Conservation (phyloP, 2,888 invertebrate species). For the Pheosia tremula region DNA sequence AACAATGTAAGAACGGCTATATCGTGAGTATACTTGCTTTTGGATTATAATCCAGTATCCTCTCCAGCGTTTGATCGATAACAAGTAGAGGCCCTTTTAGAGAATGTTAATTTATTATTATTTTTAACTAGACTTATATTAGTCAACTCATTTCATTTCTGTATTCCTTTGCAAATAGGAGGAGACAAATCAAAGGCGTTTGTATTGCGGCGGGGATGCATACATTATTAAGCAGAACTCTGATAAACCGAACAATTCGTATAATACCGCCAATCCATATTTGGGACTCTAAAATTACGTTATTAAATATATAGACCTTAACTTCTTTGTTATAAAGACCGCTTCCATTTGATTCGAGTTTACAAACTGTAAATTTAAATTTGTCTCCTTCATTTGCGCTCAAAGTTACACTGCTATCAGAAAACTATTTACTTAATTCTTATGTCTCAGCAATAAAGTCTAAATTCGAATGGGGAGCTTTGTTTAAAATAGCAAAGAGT, state of each 20-base stretch:
- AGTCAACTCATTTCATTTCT: constrained; percentile 16
- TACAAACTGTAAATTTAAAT: constrained; percentile 11
- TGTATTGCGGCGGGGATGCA: constrained; percentile 59
- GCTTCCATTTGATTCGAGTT: not conserved
- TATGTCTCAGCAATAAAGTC: constrained; percentile 24
- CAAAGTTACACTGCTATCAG: constrained; percentile 22
- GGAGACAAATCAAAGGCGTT: constrained; percentile 67
- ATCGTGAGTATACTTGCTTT: no score
- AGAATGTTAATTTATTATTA: no score
- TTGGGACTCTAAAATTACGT: not conserved
- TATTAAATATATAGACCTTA: constrained; percentile 10
- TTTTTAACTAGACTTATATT: not conserved
- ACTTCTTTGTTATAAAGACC: not conserved
- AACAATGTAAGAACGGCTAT: no score
- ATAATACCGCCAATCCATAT: constrained; percentile 22
- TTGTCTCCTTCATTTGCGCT: constrained; percentile 26
- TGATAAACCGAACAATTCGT: constrained; percentile 56
- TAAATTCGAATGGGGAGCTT: constrained; percentile 16
- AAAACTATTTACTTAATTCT: constrained; percentile 18
- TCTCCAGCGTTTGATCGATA: no score
- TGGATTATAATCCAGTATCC: no score
- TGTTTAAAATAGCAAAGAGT: constrained; percentile 7
- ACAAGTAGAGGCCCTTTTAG: no score
- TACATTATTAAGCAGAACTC: constrained; percentile 61
- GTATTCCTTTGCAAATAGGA: constrained; percentile 38